A percentile compares a stretch with the other conserved stretches of the same genome.
Evolutionary conservation across 2,113 vertebrate species (phyloP).

Genomic region (Rhinichthys klamathensis): DNA sequence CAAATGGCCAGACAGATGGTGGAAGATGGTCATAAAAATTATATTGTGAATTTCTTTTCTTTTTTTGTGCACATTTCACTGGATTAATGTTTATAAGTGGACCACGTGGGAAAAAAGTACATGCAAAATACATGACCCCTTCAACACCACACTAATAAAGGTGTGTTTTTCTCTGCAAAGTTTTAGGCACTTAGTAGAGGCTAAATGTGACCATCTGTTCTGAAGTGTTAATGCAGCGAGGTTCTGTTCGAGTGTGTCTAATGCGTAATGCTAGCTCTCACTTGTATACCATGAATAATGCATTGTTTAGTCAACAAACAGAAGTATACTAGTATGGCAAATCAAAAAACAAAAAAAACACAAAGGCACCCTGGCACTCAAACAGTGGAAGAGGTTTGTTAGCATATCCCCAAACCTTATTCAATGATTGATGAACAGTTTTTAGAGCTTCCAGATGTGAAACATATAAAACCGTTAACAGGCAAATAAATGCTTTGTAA

Average conservation of each 20-base stretch:
- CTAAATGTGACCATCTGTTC: conserved; percentile 18
- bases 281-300: background rate
- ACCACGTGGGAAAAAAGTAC: background rate
- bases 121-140: background rate
- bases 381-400: background rate
- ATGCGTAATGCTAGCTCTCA: background rate
- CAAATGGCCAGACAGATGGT: background rate
- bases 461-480: background rate
- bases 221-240: conserved; percentile 1
- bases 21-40: background rate
- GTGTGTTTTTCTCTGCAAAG: background rate
- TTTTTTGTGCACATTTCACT: background rate
- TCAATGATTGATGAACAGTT: background rate
- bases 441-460: background rate
- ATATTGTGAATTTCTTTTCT: background rate
- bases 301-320: background rate
- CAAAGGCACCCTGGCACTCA: background rate
- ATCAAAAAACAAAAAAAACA: background rate
- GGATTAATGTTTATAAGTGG: background rate
- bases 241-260: background rate
- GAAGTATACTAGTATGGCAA: background rate
- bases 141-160: background rate
- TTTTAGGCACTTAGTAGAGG: background rate
- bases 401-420: background rate
- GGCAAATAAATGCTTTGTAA: background rate